Evolutionary conservation across 2,888 invertebrate species (phyloP).

Genomic region (Thymelicus lineola): DNA sequence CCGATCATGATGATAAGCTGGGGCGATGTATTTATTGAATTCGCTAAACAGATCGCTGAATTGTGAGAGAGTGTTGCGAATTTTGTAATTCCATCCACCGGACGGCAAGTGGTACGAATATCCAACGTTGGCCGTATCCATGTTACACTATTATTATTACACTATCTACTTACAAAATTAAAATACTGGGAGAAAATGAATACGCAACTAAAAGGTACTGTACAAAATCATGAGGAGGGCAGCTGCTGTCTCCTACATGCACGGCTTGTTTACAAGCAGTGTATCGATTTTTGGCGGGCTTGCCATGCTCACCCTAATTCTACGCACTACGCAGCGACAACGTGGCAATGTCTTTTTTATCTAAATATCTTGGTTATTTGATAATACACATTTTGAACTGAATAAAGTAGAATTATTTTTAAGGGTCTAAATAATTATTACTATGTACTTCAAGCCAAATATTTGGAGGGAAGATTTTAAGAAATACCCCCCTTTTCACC

Average conservation of each 20-base stretch:
- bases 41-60: conserved; percentile 98
- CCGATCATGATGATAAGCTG: conserved; percentile 98
- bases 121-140: conserved; percentile 88
- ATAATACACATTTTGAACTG: no score
- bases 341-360: conserved; percentile 9
- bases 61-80: conserved; percentile 92
- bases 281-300: conserved; percentile 72
- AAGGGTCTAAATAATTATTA: no score
- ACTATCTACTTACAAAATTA: conserved; percentile 45
- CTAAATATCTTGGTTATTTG: no score
- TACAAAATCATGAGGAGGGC: conserved; percentile 51
- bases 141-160: conserved; percentile 49
- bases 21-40: conserved; percentile 97
- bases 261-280: conserved; percentile 80
- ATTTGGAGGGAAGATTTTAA: not conserved
- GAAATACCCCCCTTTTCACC: no score
- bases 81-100: conserved; percentile 90
- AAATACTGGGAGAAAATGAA: conserved; percentile 56
- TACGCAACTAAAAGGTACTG: conserved; percentile 55
- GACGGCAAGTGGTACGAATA: conserved; percentile 94
- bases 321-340: conserved; percentile 45
- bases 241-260: conserved; percentile 61
- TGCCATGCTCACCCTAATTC: conserved; percentile 43
- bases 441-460: no score
- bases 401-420: no score